phyloP scores from a whole-genome alignment of 2,888 invertebrate genomes.

The Callyntrura guangdongensis region DNA sequence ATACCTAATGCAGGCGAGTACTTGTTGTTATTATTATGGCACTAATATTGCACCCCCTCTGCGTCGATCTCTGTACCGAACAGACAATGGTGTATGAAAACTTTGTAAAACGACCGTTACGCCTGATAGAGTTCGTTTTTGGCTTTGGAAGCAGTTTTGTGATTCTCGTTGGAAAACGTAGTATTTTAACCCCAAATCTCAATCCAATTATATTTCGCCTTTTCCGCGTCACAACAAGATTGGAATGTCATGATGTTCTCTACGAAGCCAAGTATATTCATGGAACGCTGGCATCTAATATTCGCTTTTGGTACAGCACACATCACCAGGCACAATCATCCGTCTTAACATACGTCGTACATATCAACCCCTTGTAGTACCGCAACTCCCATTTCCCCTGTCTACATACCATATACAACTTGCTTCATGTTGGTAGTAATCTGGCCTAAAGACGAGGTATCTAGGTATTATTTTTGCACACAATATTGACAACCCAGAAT shows the following conservation, averaged over 20 bases:
- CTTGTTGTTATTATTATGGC: not conserved
- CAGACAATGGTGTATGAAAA: not conserved
- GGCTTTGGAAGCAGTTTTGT: not conserved
- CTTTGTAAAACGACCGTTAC: slow-evolving; percentile 5
- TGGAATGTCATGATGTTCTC: slow-evolving; percentile 39
- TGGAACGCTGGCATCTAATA: not conserved
- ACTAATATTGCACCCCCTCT: not conserved
- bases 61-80: not conserved
- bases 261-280: slow-evolving; percentile 27
- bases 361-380: not conserved
- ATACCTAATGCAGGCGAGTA: too few relatives aligned
- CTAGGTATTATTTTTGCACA: not conserved
- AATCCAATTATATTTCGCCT: slow-evolving; percentile 73
- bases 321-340: not conserved
- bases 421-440: too few relatives aligned
- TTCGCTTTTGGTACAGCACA: not conserved
- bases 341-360: not conserved
- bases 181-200: slow-evolving; percentile 70
- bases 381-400: not conserved
- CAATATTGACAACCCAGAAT: too few relatives aligned
- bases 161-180: slow-evolving; percentile 10
- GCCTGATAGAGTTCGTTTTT: slow-evolving; percentile 35
- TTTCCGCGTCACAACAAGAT: slow-evolving; percentile 43
- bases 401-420: not conserved
- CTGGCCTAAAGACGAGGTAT: too few relatives aligned